phyloP scores from a whole-genome alignment of 2,888 invertebrate species.

The Andrena dorsata region DNA sequence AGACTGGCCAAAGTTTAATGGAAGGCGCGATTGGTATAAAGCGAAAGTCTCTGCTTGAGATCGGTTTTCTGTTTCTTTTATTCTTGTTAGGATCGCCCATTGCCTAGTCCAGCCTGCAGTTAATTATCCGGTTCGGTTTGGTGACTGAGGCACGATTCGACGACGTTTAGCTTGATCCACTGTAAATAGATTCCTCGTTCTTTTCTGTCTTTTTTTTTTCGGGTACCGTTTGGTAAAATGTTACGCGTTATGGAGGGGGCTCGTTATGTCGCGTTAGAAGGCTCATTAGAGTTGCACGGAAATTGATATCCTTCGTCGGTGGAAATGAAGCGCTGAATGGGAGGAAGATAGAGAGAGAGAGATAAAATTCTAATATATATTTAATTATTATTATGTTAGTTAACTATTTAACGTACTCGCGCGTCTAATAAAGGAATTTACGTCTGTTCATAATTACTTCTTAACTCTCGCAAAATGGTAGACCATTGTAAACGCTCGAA shows the following conservation, averaged over 20 bases:
- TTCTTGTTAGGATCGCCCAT: conserved; percentile 35
- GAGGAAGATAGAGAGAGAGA: conserved; percentile 41
- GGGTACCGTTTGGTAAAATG: not conserved
- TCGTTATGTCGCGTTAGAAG: not conserved
- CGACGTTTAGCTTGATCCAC: not conserved
- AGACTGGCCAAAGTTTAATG: conserved; percentile 5
- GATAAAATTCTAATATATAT: conserved; percentile 81
- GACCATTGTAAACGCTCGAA: conserved; percentile 26
- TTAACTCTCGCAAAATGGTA: conserved; percentile 36
- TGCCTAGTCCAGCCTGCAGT: conserved; percentile 49
- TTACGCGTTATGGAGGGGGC: not conserved
- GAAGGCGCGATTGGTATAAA: conserved; percentile 12
- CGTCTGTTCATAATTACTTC: conserved; percentile 15
- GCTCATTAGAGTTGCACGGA: not conserved
- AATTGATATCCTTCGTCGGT: conserved; percentile 42
- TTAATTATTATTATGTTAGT: conserved; percentile 77
- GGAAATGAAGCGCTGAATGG: conserved; percentile 29
- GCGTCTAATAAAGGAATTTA: conserved; percentile 42
- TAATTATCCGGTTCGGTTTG: conserved; percentile 20
- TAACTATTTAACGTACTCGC: conserved; percentile 69
- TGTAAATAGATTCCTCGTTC: conserved; percentile 19
- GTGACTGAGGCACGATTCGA: conserved; percentile 6
- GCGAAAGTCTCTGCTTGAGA: conserved; percentile 22
- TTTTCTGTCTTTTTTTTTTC: too few species aligned
- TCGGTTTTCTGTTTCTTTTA: conserved; percentile 25